Conservation (phyloP, 92 coral and sea anemone species). For the Epizoanthus fatuus region DNA sequence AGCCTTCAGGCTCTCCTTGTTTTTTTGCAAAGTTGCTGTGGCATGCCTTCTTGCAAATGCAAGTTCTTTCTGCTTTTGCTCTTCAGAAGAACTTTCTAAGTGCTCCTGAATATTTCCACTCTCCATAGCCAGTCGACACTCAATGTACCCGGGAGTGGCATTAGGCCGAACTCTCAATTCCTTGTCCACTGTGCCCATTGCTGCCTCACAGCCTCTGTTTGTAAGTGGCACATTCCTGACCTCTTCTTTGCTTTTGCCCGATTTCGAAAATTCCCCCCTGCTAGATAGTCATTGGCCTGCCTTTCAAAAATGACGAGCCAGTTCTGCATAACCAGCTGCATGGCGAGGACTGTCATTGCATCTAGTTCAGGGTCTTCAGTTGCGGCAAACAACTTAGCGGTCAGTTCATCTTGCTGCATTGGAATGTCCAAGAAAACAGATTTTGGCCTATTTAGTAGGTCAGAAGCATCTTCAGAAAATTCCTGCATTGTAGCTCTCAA, state of each 20-base stretch:
- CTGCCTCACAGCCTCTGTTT: conserved; percentile 40
- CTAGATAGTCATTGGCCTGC: conserved; percentile 28
- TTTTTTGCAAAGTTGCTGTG: conserved; percentile 16
- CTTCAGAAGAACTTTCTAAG: conserved; percentile 9
- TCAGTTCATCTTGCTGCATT: conserved; percentile 31
- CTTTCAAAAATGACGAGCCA: conserved; percentile 27
- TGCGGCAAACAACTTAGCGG: conserved; percentile 6
- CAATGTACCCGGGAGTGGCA: conserved; percentile 25
- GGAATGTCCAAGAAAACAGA: conserved; percentile 36
- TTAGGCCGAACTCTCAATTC: conserved; percentile 7
- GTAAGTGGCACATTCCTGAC: conserved; percentile 26
- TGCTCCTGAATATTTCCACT: conserved; percentile 25
- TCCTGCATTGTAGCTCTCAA: conserved; percentile 29
- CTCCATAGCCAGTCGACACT: conserved; percentile 16
- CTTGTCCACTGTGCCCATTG: conserved; percentile 26
- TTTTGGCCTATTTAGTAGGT: conserved; percentile 9
- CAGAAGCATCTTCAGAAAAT: conserved; percentile 35
- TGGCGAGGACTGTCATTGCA: conserved; percentile 25
- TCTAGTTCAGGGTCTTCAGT: neutral
- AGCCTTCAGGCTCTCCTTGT: conserved; percentile 9
- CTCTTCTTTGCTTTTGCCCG: neutral
- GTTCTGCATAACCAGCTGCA: conserved; percentile 22
- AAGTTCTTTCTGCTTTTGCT: conserved; percentile 10
- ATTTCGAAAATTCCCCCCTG: conserved; percentile 9
- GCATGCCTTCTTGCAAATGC: conserved; percentile 24